Percentiles rank a stretch among this genome's conserved stretches.
These are phyloP conservation scores for Psittacula echo DNA, from an alignment of 2,797 vertebrate genomes.

Conservation along the genomic window DNA sequence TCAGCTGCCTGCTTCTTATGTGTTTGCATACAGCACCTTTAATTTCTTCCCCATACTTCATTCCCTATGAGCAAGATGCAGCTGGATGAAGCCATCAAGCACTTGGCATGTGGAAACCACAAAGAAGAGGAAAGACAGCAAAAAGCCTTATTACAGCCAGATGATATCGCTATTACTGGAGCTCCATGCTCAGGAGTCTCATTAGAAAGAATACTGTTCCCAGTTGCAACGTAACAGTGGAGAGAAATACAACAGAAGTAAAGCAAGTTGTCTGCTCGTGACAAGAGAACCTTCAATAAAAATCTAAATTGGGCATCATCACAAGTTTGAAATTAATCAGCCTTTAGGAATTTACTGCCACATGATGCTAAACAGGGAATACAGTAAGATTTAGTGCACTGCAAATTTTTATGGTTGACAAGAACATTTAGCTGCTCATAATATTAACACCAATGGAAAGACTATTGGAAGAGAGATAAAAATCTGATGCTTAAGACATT, in stretches of 20 bases:
- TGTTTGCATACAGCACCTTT: background rate
- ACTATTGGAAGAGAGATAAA: background rate
- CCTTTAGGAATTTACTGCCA: background rate
- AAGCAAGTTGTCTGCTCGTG: background rate
- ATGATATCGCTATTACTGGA: background rate
- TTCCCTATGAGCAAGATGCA: background rate
- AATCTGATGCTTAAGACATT: background rate
- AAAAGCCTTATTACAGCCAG: slow-evolving; percentile 6
- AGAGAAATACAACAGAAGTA: slow-evolving; percentile 5
- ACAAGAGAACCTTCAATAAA: slow-evolving; percentile 12
- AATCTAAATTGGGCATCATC: background rate
- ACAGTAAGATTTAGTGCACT: background rate
- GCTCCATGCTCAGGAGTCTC: background rate
- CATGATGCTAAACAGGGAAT: background rate
- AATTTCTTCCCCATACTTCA: background rate
- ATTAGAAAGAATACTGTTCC: slow-evolving; percentile 13
- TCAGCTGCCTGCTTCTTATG: background rate
- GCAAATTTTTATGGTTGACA: background rate
- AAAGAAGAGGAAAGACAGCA: background rate
- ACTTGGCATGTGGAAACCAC: background rate
- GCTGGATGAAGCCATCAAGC: background rate
- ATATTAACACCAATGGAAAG: background rate
- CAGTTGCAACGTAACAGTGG: background rate
- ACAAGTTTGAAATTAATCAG: background rate
- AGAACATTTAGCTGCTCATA: background rate